Evolutionary conservation across 2,888 invertebrate species (phyloP).

Genomic region (Sinotaia quadrata): DNA sequence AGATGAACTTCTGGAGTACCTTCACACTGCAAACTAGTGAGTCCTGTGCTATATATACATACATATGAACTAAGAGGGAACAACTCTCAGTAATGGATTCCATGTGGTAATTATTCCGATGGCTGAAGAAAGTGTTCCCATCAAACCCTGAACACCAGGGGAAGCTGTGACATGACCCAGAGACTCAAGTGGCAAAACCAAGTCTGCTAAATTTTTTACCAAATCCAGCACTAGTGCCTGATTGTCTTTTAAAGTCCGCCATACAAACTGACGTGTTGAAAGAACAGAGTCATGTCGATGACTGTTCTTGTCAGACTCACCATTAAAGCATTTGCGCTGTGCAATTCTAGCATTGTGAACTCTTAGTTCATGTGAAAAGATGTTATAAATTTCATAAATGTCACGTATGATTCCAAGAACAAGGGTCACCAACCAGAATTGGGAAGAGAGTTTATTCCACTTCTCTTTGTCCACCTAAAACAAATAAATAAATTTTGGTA

Average conservation of each 20-base stretch:
- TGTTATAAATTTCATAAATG: slow-evolving; percentile 79
- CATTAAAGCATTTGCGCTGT: slow-evolving; percentile 46
- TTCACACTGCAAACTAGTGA: no score
- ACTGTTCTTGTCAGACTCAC: slow-evolving; percentile 67
- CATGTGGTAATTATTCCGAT: slow-evolving; percentile 84
- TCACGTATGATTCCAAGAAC: slow-evolving; percentile 86
- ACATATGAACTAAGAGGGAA: slow-evolving; percentile 54
- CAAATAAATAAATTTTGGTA: no score
- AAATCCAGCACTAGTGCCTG: slow-evolving; percentile 82
- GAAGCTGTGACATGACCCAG: slow-evolving; percentile 85
- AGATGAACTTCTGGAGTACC: no score
- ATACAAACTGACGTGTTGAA: slow-evolving; percentile 33
- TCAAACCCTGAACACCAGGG: slow-evolving; percentile 83
- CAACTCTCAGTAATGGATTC: slow-evolving; percentile 84
- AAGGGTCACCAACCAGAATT: slow-evolving; percentile 88
- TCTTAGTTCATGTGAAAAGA: slow-evolving; percentile 47
- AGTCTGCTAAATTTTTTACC: slow-evolving; percentile 87
- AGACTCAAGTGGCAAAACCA: slow-evolving; percentile 88
- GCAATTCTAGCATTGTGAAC: slow-evolving; percentile 33
- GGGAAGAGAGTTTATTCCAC: slow-evolving; percentile 79
- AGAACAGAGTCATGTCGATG: slow-evolving; percentile 66
- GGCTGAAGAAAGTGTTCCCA: slow-evolving; percentile 86
- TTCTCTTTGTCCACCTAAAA: slow-evolving; percentile 78
- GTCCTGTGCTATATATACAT: no score
- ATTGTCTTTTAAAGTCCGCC: slow-evolving; percentile 51